phyloP scores from a whole-genome alignment of 2,797 vertebrate genomes.

The Pseudopleuronectes americanus region DNA sequence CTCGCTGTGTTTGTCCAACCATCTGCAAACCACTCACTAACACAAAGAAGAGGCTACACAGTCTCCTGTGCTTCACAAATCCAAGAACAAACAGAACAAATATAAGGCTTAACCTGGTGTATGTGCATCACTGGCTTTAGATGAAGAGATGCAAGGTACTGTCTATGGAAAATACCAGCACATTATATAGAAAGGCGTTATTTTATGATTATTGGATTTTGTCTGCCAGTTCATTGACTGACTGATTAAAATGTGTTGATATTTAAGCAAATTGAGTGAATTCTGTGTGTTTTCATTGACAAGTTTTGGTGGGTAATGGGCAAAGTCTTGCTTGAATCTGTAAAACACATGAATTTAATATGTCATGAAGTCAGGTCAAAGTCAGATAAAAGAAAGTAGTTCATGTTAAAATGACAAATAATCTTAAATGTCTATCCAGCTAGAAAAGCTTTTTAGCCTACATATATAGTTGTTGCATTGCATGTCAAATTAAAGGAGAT shows the following conservation, averaged over 20 bases:
- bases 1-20: constrained; percentile 41
- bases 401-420: not conserved
- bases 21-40: constrained; percentile 31
- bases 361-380: not conserved
- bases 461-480: no score
- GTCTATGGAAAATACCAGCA: constrained; percentile 25
- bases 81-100: constrained; percentile 47
- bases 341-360: no score
- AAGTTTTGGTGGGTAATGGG: no score
- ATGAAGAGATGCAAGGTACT: constrained; percentile 3
- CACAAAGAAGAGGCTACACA: constrained; percentile 5
- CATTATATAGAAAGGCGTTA: constrained; percentile 23
- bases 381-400: not conserved
- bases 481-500: no score
- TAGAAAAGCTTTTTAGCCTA: no score
- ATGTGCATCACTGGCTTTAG: constrained; percentile 5
- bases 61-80: constrained; percentile 33
- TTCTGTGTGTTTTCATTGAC: no score
- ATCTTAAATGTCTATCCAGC: no score
- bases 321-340: no score
- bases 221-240: not conserved
- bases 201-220: constrained; percentile 37
- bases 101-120: constrained; percentile 21
- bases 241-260: no score
- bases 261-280: no score